A percentile compares a stretch with the other conserved stretches of the same genome.
These are phyloP conservation scores for Himalopsyche anomala DNA, from an alignment of 2,888 invertebrate genomes.

Conservation along the genomic window DNA sequence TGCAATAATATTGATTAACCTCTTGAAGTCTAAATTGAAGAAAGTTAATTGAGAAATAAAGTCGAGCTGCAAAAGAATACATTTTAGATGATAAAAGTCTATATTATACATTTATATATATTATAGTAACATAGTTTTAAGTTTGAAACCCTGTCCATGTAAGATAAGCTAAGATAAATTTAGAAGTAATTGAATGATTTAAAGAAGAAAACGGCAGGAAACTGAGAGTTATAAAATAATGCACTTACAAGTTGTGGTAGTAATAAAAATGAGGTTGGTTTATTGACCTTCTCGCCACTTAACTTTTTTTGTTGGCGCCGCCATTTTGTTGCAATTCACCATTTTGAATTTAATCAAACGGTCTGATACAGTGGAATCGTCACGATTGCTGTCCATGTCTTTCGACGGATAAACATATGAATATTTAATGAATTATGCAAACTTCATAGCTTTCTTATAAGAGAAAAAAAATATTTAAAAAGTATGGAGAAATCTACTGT, in stretches of 20 bases:
- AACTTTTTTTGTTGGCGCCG: constrained; percentile 37
- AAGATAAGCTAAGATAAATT: constrained; percentile 60
- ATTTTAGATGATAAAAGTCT: constrained; percentile 56
- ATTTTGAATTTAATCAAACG: background rate
- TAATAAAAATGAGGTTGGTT: constrained; percentile 46
- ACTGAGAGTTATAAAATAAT: constrained; percentile 51
- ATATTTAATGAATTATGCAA: too few species aligned
- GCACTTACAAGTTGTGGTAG: constrained; percentile 58
- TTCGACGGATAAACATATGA: background rate
- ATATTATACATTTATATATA: constrained; percentile 62
- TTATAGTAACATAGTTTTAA: constrained; percentile 62
- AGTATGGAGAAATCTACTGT: background rate
- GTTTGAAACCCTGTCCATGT: constrained; percentile 65
- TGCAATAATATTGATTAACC: constrained; percentile 27
- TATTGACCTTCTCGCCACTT: constrained; percentile 53
- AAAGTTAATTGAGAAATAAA: constrained; percentile 35
- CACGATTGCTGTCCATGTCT: background rate
- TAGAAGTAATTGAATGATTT: constrained; percentile 53
- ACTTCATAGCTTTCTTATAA: too few species aligned
- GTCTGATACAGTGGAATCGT: background rate
- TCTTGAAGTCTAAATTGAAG: background rate
- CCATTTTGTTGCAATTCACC: constrained; percentile 44
- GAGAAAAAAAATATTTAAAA: background rate
- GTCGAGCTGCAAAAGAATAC: constrained; percentile 50
- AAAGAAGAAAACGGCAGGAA: constrained; percentile 44